Percentiles rank a stretch among this genome's conserved stretches.
These are phyloP conservation scores for Dinothrombium tinctorium DNA, from an alignment of 1,140 invertebrate species.

Conservation along the genomic window DNA sequence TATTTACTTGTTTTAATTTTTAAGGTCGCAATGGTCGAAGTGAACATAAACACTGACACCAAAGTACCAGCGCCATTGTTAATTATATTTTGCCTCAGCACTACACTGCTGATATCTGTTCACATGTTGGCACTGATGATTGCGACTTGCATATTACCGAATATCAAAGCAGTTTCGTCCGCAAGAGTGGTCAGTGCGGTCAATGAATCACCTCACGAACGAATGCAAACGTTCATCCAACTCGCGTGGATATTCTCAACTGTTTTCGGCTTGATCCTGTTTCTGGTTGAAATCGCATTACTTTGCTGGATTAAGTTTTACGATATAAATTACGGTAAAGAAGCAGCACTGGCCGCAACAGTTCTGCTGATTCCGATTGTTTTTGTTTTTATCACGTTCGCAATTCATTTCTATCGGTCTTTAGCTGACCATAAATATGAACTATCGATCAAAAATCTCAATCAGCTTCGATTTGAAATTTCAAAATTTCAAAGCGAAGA, in stretches of 20 bases:
- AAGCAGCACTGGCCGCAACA: slow-evolving; percentile 20
- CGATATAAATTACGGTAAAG: not conserved
- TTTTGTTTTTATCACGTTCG: slow-evolving; percentile 69
- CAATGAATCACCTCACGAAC: slow-evolving; percentile 26
- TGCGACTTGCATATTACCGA: slow-evolving; percentile 80
- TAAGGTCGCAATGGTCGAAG: slow-evolving; percentile 31
- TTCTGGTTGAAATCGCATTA: slow-evolving; percentile 79
- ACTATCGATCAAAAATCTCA: slow-evolving; percentile 50
- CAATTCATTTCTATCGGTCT: slow-evolving; percentile 75
- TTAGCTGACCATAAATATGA: slow-evolving; percentile 72
- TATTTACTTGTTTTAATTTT: slow-evolving; percentile 33
- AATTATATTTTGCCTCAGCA: slow-evolving; percentile 78
- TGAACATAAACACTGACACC: slow-evolving; percentile 19
- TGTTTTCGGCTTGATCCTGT: slow-evolving; percentile 67
- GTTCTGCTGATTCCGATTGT: slow-evolving; percentile 69
- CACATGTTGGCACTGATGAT: slow-evolving; percentile 98
- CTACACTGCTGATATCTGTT: slow-evolving; percentile 81
- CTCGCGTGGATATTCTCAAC: slow-evolving; percentile 93
- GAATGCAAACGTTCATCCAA: slow-evolving; percentile 50
- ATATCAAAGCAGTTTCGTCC: slow-evolving; percentile 29
- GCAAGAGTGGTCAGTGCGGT: slow-evolving; percentile 14
- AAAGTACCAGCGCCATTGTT: slow-evolving; percentile 52
- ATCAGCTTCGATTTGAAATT: too few relatives aligned
- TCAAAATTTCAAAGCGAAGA: too few relatives aligned
- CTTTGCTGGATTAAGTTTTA: slow-evolving; percentile 43